Percentiles rank a stretch among this genome's conserved stretches.
Evolutionary conservation across 2,888 invertebrate genomes (phyloP).

Genomic region (Macaria liturata): DNA sequence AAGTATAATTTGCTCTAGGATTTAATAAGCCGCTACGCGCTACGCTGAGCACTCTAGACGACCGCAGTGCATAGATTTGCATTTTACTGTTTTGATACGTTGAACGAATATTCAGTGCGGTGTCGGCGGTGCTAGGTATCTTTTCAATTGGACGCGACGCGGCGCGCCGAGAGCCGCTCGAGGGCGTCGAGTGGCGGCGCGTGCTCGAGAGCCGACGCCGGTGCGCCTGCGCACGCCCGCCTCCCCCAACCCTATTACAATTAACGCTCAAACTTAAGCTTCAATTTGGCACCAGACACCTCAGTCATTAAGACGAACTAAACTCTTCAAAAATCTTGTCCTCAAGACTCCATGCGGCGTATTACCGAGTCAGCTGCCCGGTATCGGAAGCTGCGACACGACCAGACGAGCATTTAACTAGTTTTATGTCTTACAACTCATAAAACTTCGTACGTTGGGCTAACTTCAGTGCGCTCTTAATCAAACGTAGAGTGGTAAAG

Average conservation of each 20-base stretch:
- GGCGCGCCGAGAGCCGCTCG: constrained; percentile 71
- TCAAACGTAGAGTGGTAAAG: constrained; percentile 30
- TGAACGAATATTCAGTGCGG: constrained; percentile 79
- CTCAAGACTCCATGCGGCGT: constrained; percentile 3
- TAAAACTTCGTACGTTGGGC: constrained; percentile 57
- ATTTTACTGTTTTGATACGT: constrained; percentile 82
- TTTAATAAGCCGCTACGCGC: constrained; percentile 62
- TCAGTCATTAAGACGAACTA: constrained; percentile 35
- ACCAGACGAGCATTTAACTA: constrained; percentile 54
- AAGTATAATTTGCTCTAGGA: no score
- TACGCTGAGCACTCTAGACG: constrained; percentile 71
- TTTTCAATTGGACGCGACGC: constrained; percentile 79
- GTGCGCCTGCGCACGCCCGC: constrained; percentile 69
- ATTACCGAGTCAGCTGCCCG: constrained; percentile 52
- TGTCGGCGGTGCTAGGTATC: constrained; percentile 73
- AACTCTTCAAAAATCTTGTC: constrained; percentile 18
- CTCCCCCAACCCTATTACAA: constrained; percentile 65
- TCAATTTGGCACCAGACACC: constrained; percentile 63
- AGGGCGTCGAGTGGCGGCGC: constrained; percentile 74
- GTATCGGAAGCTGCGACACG: constrained; percentile 50
- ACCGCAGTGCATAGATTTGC: constrained; percentile 81
- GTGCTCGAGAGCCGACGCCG: constrained; percentile 72
- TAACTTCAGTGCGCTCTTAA: constrained; percentile 43
- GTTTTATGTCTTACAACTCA: constrained; percentile 63
- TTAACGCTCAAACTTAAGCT: constrained; percentile 67